Conservation (phyloP, 2,797 vertebrate genomes). For the Ambastaia sidthimunki region DNA sequence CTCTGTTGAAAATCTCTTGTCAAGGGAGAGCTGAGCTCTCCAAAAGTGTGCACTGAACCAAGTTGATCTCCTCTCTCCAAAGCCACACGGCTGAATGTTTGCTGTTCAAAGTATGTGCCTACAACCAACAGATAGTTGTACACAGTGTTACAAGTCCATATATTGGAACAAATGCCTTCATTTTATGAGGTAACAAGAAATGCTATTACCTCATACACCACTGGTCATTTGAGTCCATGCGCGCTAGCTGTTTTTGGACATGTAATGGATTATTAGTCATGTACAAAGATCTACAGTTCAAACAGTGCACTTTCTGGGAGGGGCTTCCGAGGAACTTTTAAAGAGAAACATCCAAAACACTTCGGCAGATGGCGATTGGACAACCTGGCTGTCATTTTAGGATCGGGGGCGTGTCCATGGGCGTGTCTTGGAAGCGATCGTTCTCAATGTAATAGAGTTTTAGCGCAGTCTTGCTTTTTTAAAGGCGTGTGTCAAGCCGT, state of each 20-base stretch:
- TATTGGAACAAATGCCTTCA: conserved; percentile 4
- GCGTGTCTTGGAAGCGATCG: conserved; percentile 63
- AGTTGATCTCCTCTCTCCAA: conserved; percentile 31
- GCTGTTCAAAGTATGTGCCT: neutral
- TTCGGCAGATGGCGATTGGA: conserved; percentile 64
- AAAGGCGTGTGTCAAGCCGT: conserved; percentile 60
- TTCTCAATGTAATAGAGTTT: conserved; percentile 65
- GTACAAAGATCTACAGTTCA: conserved; percentile 31
- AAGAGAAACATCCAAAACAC: conserved; percentile 27
- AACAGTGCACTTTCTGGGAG: conserved; percentile 31
- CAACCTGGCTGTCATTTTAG: conserved; percentile 48
- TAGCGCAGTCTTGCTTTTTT: conserved; percentile 66
- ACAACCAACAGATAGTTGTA: neutral
- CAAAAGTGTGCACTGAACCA: conserved; percentile 46
- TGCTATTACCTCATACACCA: conserved; percentile 16
- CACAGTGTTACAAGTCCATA: neutral
- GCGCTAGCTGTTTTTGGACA: conserved; percentile 33
- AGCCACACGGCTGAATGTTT: conserved; percentile 24
- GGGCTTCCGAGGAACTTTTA: conserved; percentile 28
- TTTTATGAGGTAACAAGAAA: neutral
- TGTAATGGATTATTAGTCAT: conserved; percentile 29
- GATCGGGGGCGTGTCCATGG: conserved; percentile 30
- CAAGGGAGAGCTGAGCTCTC: conserved; percentile 39
- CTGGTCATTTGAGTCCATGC: neutral
- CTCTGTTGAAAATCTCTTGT: conserved; percentile 41